Evolutionary conservation across 2,797 vertebrate species (phyloP).

Genomic region (Rachycentron canadum): DNA sequence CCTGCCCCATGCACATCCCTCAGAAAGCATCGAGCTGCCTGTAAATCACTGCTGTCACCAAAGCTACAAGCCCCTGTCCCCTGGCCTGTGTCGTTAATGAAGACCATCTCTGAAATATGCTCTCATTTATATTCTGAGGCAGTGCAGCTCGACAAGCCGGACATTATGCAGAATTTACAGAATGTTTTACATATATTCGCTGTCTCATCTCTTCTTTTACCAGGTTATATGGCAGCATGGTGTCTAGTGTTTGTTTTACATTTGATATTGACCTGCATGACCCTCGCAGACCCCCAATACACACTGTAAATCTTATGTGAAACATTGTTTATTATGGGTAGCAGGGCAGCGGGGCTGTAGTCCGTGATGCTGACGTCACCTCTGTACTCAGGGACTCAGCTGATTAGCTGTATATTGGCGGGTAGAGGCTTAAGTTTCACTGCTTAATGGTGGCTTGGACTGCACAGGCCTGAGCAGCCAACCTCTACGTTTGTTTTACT

Average conservation of each 20-base stretch:
- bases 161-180: conserved; percentile 37
- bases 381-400: conserved; percentile 39
- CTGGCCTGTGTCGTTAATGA: conserved; percentile 50
- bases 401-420: conserved; percentile 69
- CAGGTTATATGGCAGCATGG: conserved; percentile 3
- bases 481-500: conserved; percentile 62
- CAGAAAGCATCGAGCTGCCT: conserved; percentile 51
- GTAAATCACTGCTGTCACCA: conserved; percentile 72
- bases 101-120: conserved; percentile 49
- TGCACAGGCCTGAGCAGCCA: conserved; percentile 18
- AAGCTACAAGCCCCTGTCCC: conserved; percentile 51
- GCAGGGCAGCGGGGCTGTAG: conserved; percentile 28
- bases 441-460: conserved; percentile 48
- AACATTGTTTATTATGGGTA: conserved; percentile 70
- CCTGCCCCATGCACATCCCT: conserved; percentile 58
- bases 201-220: conserved; percentile 27
- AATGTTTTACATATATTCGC: conserved; percentile 35
- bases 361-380: conserved; percentile 56
- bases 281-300: conserved; percentile 5
- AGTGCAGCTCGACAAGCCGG: conserved; percentile 29
- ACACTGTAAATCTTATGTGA: conserved; percentile 40
- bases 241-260: conserved; percentile 34
- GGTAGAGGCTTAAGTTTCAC: conserved; percentile 57
- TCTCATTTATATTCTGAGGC: conserved; percentile 37
- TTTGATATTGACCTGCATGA: conserved; percentile 23